Evolutionary conservation across 2,888 invertebrate species (phyloP).

Genomic region (Lymantria dispar): DNA sequence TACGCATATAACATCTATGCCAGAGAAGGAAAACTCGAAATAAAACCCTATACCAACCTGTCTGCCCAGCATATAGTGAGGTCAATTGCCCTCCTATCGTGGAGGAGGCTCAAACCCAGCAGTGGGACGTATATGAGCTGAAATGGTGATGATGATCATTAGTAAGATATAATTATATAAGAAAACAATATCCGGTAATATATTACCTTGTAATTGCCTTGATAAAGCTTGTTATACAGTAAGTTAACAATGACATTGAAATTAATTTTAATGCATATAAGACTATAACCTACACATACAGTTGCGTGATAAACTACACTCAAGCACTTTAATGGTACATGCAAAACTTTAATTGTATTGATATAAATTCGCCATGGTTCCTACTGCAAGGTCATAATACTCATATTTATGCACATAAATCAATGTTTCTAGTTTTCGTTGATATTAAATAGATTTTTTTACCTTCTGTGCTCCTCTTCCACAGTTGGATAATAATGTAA

Average conservation of each 20-base stretch:
- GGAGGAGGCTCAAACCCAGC: too few species aligned
- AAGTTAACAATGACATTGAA: slow-evolving; percentile 46
- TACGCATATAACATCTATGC: too few species aligned
- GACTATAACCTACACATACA: slow-evolving; percentile 10
- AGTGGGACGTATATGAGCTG: too few species aligned
- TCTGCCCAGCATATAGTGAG: too few species aligned
- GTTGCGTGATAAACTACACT: slow-evolving; percentile 24
- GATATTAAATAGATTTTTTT: too few species aligned
- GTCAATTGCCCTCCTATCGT: too few species aligned
- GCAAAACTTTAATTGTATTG: slow-evolving; percentile 32
- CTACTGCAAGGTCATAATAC: slow-evolving; percentile 46
- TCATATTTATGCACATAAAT: neutral
- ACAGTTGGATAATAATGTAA: too few species aligned
- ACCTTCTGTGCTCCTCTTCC: too few species aligned
- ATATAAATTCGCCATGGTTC: slow-evolving; percentile 49
- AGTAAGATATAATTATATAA: neutral
- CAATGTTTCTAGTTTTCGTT: too few species aligned
- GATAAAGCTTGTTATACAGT: slow-evolving; percentile 22
- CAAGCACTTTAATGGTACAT: slow-evolving; percentile 13
- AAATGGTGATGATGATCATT: too few species aligned
- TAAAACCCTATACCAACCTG: too few species aligned
- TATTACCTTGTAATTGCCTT: slow-evolving; percentile 20
- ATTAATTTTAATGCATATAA: slow-evolving; percentile 19
- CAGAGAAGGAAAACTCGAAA: too few species aligned
- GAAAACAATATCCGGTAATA: slow-evolving; percentile 8